Percentiles rank a stretch among this genome's conserved stretches.
Conservation (phyloP, 2,888 invertebrate genomes). For the Chrysolina haemoptera region DNA sequence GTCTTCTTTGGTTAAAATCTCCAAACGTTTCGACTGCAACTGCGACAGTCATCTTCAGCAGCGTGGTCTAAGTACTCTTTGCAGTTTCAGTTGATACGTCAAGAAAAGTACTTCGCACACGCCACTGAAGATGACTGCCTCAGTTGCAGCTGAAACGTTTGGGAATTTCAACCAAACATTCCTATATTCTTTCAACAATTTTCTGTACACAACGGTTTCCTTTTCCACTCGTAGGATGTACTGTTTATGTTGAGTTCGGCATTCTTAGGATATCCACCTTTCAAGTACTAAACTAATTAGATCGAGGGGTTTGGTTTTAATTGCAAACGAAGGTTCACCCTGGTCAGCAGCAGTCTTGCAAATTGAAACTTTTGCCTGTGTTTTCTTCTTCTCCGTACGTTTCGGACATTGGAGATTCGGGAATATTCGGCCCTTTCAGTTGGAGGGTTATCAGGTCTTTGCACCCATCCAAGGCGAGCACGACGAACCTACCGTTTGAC, state of each 20-base stretch:
- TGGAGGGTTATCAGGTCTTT: conserved; percentile 78
- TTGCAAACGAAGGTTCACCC: conserved; percentile 21
- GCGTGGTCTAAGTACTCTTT: too few relatives aligned
- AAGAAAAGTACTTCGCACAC: too few relatives aligned
- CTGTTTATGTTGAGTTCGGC: not conserved
- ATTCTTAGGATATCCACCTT: not conserved
- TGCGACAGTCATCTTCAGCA: too few relatives aligned
- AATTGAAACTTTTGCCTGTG: conserved; percentile 74
- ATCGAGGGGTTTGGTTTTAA: conserved; percentile 9
- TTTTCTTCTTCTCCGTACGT: conserved; percentile 74
- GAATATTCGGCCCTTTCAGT: conserved; percentile 68
- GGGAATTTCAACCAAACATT: too few relatives aligned
- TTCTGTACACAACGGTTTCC: not conserved
- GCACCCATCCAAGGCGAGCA: conserved; percentile 79
- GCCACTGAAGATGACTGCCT: too few relatives aligned
- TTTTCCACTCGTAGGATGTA: not conserved
- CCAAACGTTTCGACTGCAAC: too few relatives aligned
- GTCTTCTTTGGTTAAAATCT: too few relatives aligned
- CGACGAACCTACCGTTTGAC: conserved; percentile 80
- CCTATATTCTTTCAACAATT: not conserved
- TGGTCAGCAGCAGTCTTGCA: conserved; percentile 70
- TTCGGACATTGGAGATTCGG: conserved; percentile 57
- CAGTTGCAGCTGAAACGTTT: too few relatives aligned
- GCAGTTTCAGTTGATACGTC: too few relatives aligned
- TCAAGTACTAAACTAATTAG: conserved; percentile 5